Evolutionary conservation across 1,140 invertebrate species (phyloP).

Genomic region (Polyergus mexicanus): DNA sequence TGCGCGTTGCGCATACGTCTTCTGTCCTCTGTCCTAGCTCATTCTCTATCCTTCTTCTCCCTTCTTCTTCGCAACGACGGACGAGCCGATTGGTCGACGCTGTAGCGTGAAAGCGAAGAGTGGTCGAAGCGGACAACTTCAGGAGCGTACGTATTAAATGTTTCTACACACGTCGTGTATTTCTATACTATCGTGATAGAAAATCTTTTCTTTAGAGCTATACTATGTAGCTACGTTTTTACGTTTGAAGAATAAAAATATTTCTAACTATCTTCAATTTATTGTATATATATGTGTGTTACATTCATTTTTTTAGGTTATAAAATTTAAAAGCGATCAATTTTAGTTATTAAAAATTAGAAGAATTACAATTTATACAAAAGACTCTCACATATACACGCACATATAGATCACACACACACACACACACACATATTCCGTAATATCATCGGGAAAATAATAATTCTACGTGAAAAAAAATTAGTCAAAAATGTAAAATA

Average conservation of each 20-base stretch:
- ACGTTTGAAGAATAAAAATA: not conserved
- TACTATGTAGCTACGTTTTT: not conserved
- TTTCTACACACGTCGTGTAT: too few species aligned
- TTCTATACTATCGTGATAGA: not conserved
- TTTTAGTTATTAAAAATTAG: not conserved
- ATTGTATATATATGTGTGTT: too few species aligned
- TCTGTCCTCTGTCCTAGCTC: slow-evolving; percentile 41
- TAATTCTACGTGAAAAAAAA: too few species aligned
- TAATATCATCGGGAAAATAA: too few species aligned
- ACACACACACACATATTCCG: too few species aligned
- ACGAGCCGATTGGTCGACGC: slow-evolving; percentile 64
- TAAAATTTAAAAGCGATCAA: too few species aligned
- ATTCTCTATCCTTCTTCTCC: not conserved
- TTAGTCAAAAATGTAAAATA: too few species aligned
- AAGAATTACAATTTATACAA: not conserved
- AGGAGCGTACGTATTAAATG: slow-evolving; percentile 17
- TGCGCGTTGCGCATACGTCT: slow-evolving; percentile 32
- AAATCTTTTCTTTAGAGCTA: not conserved
- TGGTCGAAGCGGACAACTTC: slow-evolving; percentile 16
- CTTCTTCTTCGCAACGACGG: slow-evolving; percentile 5
- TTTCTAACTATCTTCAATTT: not conserved
- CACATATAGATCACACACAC: too few species aligned
- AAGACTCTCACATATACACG: not conserved
- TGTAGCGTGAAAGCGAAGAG: slow-evolving; percentile 44
- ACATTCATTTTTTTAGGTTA: not conserved